Percentiles rank a stretch among this genome's conserved stretches.
Evolutionary conservation across 2,888 invertebrate species (phyloP).

Genomic region (Pyrrhosoma nymphula): DNA sequence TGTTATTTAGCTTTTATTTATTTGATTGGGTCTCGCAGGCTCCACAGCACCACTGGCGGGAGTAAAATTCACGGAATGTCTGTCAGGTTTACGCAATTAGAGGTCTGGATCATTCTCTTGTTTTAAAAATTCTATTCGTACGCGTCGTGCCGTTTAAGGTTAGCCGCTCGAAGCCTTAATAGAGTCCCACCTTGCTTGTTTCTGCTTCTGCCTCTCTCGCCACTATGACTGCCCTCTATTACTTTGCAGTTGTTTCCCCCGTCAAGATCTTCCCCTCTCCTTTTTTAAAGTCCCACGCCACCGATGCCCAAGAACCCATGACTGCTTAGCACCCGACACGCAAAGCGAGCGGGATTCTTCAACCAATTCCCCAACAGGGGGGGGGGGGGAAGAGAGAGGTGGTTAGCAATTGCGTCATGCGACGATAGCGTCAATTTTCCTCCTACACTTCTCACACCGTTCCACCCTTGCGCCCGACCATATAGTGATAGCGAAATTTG

Average conservation of each 20-base stretch:
- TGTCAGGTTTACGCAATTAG: background rate
- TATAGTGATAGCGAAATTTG: too few relatives aligned
- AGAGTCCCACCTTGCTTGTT: too few relatives aligned
- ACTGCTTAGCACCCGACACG: slow-evolving; percentile 1
- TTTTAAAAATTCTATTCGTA: background rate
- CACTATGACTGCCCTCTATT: background rate
- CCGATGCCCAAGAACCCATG: background rate
- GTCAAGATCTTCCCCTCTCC: background rate
- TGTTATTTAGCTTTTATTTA: too few relatives aligned
- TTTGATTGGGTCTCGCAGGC: too few relatives aligned
- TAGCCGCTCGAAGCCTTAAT: background rate
- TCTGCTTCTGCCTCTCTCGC: background rate
- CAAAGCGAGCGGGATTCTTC: background rate
- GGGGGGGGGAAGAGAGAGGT: too few relatives aligned
- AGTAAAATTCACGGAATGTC: too few relatives aligned
- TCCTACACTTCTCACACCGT: too few relatives aligned
- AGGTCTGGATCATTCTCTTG: background rate
- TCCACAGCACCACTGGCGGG: too few relatives aligned
- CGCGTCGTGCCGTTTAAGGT: background rate
- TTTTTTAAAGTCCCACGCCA: background rate
- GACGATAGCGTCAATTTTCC: too few relatives aligned
- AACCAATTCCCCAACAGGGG: background rate
- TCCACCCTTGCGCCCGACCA: too few relatives aligned
- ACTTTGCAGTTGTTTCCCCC: background rate
- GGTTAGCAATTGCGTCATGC: background rate